These are phyloP conservation scores for Araneus ventricosus DNA, from an alignment of 1,140 invertebrate species.

Conservation along the genomic window DNA sequence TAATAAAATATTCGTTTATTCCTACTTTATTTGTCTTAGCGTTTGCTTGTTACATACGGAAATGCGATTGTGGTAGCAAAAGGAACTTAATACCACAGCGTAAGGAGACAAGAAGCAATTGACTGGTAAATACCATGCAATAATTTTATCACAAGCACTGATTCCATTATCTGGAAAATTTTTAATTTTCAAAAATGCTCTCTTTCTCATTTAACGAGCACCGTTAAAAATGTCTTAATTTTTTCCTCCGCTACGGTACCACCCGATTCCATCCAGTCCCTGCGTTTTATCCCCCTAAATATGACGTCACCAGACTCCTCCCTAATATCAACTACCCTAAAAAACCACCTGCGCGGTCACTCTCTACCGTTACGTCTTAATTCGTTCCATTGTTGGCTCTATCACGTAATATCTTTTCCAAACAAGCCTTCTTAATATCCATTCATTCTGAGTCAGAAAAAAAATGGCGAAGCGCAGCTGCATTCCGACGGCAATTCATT, in stretches of 20 bases:
- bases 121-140: no score
- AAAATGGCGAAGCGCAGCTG: not conserved
- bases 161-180: no score
- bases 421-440: constrained; percentile 16
- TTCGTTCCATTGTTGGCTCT: not conserved
- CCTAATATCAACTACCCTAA: not conserved
- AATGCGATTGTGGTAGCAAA: no score
- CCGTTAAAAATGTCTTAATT: not conserved
- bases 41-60: no score
- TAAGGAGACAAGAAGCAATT: no score
- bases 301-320: not conserved
- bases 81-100: no score
- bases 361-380: constrained; percentile 1
- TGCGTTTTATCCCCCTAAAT: not conserved
- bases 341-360: not conserved
- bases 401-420: constrained; percentile 25
- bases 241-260: no score
- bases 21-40: no score
- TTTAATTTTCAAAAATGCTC: not conserved
- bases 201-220: not conserved
- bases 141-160: no score
- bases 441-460: not conserved
- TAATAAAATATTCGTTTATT: no score
- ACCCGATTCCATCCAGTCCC: not conserved
- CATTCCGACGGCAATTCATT: not conserved